Evolutionary conservation across 2,113 vertebrate species (phyloP), one percentile per base, ranked within the genome.

Genomic region (Eulacestoma nigropectus): DNA sequence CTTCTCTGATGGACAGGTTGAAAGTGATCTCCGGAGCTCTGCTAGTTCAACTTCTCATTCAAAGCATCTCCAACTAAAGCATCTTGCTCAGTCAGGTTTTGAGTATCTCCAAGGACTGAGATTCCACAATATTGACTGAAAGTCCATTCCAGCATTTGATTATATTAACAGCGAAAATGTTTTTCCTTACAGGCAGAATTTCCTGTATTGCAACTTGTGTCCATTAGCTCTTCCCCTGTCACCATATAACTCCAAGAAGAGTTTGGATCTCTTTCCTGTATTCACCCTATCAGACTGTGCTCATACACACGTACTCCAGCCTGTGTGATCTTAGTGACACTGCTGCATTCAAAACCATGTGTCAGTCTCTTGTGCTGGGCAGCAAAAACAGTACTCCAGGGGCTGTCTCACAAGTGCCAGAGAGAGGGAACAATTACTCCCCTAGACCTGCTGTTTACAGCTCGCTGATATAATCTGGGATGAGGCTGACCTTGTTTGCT

Each of bases 271-370:
- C 52, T 69, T 74, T 33, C 33, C 47, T 78, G 1, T 42, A 55
- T 26, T 52, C 0, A 1, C 14, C 4, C 35, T 19, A 82, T 39
- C 30, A 70, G 0, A 1, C 2, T 41, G 3, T 14, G 59, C 29
- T 84, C 22, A 56, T 18, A 46, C 6, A 11, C 41, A 49, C 1
- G 1, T 46, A 33, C 47, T 85, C 25, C 22, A 84, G 46, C 26
- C 20, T 23, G 9, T 29, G 22, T 8, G 6, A 93, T 53, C 30
- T 55, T 30, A 49, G 52, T 55, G 26, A 78, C 37, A 5, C 7
- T 49, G 35, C 18, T 55, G 42, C 49, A 70, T 13, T 70, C 47
- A 67, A 77, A 94, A 62, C 6, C 25, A 27, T 23, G 33, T 3
- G 7, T 50, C 55, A 69, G n/a, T 27, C 56, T 41, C 73, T 65